Conservation (phyloP, 2,113 vertebrate genomes). For the Bubo scandiacus region DNA sequence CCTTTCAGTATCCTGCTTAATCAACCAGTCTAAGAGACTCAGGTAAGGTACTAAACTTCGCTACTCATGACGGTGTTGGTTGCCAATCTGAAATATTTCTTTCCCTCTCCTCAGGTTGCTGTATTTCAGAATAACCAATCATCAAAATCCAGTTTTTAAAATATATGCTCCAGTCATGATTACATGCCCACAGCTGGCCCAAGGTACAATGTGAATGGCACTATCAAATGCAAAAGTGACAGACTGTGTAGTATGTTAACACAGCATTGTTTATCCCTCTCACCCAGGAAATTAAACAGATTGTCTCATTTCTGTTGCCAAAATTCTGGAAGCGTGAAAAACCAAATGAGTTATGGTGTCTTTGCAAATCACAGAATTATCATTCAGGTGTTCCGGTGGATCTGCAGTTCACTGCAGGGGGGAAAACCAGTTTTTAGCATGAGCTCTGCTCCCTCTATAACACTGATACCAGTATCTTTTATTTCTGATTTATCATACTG, state of each 20-base stretch:
- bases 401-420: not conserved
- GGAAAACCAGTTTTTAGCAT: not conserved
- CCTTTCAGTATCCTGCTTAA: not conserved
- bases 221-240: not conserved
- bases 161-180: not conserved
- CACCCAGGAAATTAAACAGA: constrained; percentile 9
- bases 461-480: not conserved
- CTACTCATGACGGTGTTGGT: not conserved
- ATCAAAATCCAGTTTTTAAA: not conserved
- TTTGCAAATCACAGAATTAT: not conserved
- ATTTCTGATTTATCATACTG: not conserved
- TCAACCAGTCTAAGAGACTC: not conserved
- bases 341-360: not conserved
- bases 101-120: not conserved
- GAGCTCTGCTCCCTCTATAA: not conserved
- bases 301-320: constrained; percentile 4
- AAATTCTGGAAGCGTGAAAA: not conserved
- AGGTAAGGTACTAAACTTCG: not conserved
- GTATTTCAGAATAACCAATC: not conserved
- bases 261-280: not conserved
- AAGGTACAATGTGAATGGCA: not conserved
- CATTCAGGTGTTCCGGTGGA: not conserved
- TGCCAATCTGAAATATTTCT: not conserved
- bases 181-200: not conserved
- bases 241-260: not conserved